These are phyloP conservation scores for Pycnonotus jocosus DNA, from an alignment of 2,113 vertebrate species.

Conservation along the genomic window DNA sequence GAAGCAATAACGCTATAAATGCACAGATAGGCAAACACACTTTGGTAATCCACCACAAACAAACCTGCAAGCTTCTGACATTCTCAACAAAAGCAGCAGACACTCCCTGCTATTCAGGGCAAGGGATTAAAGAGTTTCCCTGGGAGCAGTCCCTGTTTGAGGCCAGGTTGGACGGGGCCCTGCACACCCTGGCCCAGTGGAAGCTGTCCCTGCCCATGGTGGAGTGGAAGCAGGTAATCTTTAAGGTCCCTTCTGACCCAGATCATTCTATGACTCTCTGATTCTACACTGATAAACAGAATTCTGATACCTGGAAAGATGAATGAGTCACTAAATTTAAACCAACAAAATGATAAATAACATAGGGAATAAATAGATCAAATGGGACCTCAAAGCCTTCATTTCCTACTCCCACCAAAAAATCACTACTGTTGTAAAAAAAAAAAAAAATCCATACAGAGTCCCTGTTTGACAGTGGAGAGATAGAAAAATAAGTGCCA, in stretches of 20 bases:
- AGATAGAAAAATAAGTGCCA: background rate
- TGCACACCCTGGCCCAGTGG: background rate
- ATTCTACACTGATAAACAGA: background rate
- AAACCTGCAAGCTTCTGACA: background rate
- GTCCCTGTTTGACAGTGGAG: background rate
- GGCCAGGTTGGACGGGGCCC: background rate
- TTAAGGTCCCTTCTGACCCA: background rate
- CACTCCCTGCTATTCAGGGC: background rate
- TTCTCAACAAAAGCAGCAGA: background rate
- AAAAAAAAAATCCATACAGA: rapidly evolving
- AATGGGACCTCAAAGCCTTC: background rate
- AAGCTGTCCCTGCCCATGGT: background rate
- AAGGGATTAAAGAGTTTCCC: background rate
- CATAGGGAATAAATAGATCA: background rate
- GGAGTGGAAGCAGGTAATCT: background rate
- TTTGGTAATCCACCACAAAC: background rate
- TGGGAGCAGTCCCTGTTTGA: background rate
- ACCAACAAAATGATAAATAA: background rate
- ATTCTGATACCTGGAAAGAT: background rate
- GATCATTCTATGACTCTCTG: background rate
- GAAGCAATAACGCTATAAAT: background rate
- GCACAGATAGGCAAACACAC: background rate
- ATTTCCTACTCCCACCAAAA: background rate
- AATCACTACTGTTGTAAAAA: rapidly evolving
- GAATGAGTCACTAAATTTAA: background rate